Evolutionary conservation across 1,140 invertebrate genomes (phyloP), one percentile per base, ranked within the genome.

Genomic region (Drosophila truncata): DNA sequence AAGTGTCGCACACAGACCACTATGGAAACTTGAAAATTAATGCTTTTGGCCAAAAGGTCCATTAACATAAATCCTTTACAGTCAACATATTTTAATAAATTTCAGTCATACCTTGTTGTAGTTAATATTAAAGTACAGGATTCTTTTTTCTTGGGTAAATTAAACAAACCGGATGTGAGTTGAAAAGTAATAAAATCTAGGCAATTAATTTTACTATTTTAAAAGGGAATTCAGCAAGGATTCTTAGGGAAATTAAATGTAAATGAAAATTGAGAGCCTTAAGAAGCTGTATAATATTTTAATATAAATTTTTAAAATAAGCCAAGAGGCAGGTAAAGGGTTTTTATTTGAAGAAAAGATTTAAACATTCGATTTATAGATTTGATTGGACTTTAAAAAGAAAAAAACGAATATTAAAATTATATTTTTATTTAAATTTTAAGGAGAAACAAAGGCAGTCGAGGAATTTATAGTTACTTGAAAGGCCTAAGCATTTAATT

Each of bases 21-120:
- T 20, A 25, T 9, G 29, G 37, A n/a, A 31, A 73, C 71, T 74
- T 73, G 33, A 46, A 61, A 72, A 73, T 52, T 39, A 62, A 74
- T 72, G 66, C 50, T 41, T 41, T 33, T 71, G 66, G 33, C 50
- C 47, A 20, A 52, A 73, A 73, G 52, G 55, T 73, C 67, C 69
- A 74, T 73, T 74, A 62, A 73, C 69, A 74, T 74, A 74, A 73
- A 62, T 50, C 57, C 39, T 35, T 54, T 54, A 39, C 50, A 49
- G 50, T 37, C 66, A 59, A 59, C 66, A 59, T 71, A 72, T 71
- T 59, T 72, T 59, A 71, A 71, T 71, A 27, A 47, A 70, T 55
- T 69, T 29, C 18, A 9, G n/a, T 25, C 29, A 10, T 39, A 8
- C 35, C 11, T 16, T 10, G 16, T 31, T 64, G 60, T 33, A 66